Evolutionary conservation across 2,888 invertebrate genomes (phyloP), one percentile per base, ranked within the genome.

Genomic region (Dyspetes luteomarginatus): DNA sequence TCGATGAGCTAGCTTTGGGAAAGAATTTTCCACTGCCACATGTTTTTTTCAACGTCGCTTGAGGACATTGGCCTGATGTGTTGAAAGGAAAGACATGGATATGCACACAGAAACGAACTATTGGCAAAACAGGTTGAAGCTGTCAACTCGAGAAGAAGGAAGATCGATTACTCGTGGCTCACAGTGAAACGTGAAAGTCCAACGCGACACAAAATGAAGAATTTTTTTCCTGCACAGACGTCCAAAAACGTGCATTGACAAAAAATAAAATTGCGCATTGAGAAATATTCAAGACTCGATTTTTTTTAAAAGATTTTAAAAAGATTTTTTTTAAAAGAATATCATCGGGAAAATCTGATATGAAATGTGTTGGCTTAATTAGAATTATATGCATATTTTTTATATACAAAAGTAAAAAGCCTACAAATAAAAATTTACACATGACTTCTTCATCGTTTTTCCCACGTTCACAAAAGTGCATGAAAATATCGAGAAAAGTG

Each of bases 21-120:
- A 43, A 67, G 78, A 73, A 78, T 78, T 78, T 78, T 78, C 78
- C 78, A 67, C 72, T 67, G 52, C n/a, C 52, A 60, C 28, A 9
- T 56, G 50, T 22, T 73, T 43, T 28, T 60, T 67, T 41, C 48
- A 56, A 67, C 56, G 62, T 45, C 22, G 52, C 50, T 30, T 22
- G 67, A 73, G 68, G 73, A 78, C 68, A 56, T 78, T 73, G 78
- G 73, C 73, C 62, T 60, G 65, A 41, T 71, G 67, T 72, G 24
- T 41, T 67, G 28, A 55, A 56, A 48, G 19, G 45, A 28, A 12
- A 60, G 43, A 65, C 28, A 19, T 19, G 58, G n/a, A n/a, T n/a
- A 36, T 36, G 36, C 36, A 36, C 36, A 43, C 26, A 9, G 30
- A 28, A 22, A 36, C 58, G 67, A 73, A 41, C 17, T 78, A 67